A percentile compares a stretch with the other conserved stretches of the same genome.
phyloP scores from a whole-genome alignment of 2,113 vertebrate genomes.

The Onychostruthus taczanowskii region DNA sequence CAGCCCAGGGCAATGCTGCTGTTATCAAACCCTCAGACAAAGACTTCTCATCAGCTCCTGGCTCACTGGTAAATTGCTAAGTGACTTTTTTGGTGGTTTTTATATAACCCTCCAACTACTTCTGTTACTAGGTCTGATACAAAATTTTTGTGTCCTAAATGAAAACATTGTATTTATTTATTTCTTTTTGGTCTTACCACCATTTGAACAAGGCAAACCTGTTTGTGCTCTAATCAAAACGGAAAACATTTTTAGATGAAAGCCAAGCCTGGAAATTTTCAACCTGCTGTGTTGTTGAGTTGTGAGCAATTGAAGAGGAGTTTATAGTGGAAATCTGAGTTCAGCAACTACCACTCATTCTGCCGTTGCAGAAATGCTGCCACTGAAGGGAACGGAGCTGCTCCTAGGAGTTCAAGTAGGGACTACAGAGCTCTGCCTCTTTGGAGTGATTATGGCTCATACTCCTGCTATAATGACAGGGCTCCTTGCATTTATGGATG shows the following conservation, averaged over 20 bases:
- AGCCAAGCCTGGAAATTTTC: background rate
- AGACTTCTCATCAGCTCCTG: background rate
- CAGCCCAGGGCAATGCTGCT: background rate
- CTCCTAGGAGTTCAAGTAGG: background rate
- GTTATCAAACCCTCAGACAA: background rate
- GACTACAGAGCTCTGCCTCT: background rate
- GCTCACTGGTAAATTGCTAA: background rate
- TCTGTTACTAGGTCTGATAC: background rate
- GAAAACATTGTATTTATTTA: background rate
- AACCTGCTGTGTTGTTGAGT: background rate
- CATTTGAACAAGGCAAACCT: background rate
- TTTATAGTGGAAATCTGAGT: background rate
- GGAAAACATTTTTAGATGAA: background rate
- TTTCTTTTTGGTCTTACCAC: background rate
- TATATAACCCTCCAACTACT: background rate
- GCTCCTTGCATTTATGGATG: conserved; percentile 4
- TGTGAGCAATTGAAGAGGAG: background rate
- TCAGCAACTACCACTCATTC: background rate
- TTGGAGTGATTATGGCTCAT: background rate
- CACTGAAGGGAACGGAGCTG: background rate
- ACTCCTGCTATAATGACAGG: background rate
- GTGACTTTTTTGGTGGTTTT: background rate
- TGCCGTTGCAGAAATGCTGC: background rate
- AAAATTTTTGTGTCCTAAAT: background rate
- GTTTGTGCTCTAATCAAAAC: background rate